Evolutionary conservation across 2,113 vertebrate genomes (phyloP).

Genomic region (Semicossyphus pulcher): DNA sequence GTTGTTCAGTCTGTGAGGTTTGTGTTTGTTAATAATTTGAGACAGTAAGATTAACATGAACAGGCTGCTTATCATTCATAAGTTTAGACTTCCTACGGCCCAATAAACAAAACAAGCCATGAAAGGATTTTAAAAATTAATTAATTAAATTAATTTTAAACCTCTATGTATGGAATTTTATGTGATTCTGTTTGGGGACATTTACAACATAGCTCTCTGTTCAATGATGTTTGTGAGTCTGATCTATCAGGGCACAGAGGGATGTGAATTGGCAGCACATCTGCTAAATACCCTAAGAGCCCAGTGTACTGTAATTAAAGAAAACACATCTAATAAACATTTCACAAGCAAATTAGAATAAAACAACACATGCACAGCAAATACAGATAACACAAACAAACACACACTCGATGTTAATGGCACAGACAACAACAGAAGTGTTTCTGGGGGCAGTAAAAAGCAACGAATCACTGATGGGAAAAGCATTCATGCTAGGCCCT

Average conservation of each 20-base stretch:
- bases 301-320: no score
- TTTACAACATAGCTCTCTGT: background rate
- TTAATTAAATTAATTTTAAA: background rate
- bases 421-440: no score
- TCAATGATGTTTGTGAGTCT: background rate
- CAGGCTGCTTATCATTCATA: background rate
- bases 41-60: background rate
- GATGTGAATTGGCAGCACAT: background rate
- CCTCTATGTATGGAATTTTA: background rate
- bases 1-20: constrained; percentile 16
- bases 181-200: background rate
- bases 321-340: no score
- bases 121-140: no score
- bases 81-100: background rate
- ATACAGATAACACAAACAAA: no score
- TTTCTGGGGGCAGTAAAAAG: no score
- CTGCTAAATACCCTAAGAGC: no score
- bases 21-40: background rate
- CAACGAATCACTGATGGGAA: no score
- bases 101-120: background rate
- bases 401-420: no score
- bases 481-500: no score
- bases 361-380: no score
- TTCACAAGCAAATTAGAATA: no score
- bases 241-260: background rate